Percentiles rank a stretch among this genome's conserved stretches.
Evolutionary conservation across 2,888 invertebrate species (phyloP).

Genomic region (Smittia sp.): DNA sequence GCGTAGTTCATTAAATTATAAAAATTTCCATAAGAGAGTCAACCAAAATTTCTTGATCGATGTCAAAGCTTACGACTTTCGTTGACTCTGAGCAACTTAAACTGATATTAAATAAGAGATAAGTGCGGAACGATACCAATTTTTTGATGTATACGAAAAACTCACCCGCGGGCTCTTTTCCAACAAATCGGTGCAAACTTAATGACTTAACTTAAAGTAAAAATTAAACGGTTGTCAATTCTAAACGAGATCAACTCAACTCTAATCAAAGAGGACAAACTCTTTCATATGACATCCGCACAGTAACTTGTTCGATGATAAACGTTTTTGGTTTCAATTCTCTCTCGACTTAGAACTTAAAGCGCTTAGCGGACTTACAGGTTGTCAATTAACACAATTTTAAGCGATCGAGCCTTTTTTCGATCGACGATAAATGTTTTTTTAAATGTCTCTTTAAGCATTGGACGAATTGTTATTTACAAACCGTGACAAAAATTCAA

Average conservation of each 20-base stretch:
- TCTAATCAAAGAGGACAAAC: no score
- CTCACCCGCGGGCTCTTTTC: no score
- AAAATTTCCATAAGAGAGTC: no score
- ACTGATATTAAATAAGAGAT: background rate
- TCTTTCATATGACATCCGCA: no score
- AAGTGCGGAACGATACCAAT: background rate
- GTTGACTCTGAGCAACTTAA: background rate
- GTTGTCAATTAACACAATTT: constrained; percentile 13
- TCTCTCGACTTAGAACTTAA: background rate
- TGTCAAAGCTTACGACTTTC: no score
- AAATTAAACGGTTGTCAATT: no score
- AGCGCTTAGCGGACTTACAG: constrained; percentile 24
- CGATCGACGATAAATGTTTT: background rate
- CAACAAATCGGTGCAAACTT: no score
- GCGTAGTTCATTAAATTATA: no score
- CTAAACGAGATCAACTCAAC: no score
- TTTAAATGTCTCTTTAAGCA: constrained; percentile 10
- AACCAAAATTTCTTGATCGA: no score
- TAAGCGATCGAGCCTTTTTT: background rate
- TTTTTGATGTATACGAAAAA: constrained; percentile 16
- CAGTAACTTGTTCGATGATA: background rate
- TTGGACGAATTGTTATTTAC: background rate
- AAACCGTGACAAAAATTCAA: background rate
- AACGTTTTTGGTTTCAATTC: background rate
- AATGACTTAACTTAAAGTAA: no score